Evolutionary conservation across 64 coral and sea anemone species (phyloP), one percentile per base, ranked within the genome.

Genomic region (Montipora capricornis): DNA sequence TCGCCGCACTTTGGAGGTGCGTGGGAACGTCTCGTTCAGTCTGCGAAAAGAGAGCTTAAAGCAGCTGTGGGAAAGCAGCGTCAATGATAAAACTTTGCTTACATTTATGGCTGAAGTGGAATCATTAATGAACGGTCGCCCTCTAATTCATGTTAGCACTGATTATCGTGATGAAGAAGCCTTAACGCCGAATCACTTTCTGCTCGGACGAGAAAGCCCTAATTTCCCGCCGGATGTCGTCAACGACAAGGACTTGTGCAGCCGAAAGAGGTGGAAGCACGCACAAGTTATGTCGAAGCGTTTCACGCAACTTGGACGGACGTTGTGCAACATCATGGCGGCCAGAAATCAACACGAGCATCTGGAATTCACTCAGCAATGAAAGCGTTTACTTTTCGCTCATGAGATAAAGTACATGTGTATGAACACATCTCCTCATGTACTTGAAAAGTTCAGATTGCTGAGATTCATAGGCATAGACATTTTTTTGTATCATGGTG

Each of bases 111-210:
- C 87, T 52, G 89, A 90, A 61, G 80, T 78, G 14, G 80, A 90
- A 16, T 90, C 94, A 46, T 22, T 95, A 22, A 22, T 91, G 75
- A 90, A 95, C 12, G 49, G 88, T 52, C 76, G 92, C 75, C 93
- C 93, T 14, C 49, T 95, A 6, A 95, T 78, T 8, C 87, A 83
- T 90, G 87, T 95, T 29, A 90, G 93, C 20, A 87, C 78, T 67
- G 88, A 90, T 66, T 76, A 61, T 66, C 73, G 57, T 17, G 88
- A 95, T 66, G 44, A 86, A 66, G 93, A 95, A 85, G 80, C 93
- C 4, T 24, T 95, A 8, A 90, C 87, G 3, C 93, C 93, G 13
- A 90, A 95, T 69, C 94, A 95, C 45, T 95, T 95, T 44, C 89
- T 95, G 16, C 77, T 95, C 47, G 76, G 89, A 14, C 94, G 76